Conservation (phyloP, 1,140 invertebrate species). For the Drosophila azteca region DNA sequence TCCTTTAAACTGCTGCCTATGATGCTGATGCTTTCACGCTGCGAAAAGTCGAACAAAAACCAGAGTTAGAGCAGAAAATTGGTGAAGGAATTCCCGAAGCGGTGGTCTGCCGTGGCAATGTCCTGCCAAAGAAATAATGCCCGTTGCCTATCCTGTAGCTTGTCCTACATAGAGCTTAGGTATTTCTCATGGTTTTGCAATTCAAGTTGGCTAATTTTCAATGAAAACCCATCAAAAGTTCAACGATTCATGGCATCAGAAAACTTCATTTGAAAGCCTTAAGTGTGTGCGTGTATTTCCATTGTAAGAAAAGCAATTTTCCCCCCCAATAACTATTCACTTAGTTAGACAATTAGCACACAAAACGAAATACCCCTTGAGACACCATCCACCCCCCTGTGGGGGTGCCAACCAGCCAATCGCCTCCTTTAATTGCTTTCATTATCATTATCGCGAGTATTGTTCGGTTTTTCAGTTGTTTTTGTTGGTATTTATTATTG, state of each 20-base stretch:
- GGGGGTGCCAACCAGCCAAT: slow-evolving; percentile 8
- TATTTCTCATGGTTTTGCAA: background rate
- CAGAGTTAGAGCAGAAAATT: no score
- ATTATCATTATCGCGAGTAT: slow-evolving; percentile 38
- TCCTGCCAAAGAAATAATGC: no score
- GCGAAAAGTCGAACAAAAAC: no score
- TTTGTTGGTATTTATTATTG: no score
- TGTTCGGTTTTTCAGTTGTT: slow-evolving; percentile 5
- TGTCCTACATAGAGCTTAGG: no score
- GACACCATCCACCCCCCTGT: background rate
- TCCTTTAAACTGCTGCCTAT: no score
- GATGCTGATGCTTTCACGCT: no score
- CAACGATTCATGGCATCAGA: slow-evolving; percentile 10
- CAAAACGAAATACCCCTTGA: slow-evolving; percentile 23
- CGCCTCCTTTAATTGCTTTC: slow-evolving; percentile 51
- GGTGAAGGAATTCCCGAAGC: no score
- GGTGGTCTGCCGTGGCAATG: no score
- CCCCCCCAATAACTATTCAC: slow-evolving; percentile 28
- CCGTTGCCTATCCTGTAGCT: no score
- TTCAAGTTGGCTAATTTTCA: background rate
- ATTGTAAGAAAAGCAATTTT: slow-evolving; percentile 7
- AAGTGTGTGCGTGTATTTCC: background rate
- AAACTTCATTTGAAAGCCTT: background rate
- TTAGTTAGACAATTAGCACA: slow-evolving; percentile 52
- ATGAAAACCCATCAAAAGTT: slow-evolving; percentile 25